Evolutionary conservation across 2,797 vertebrate genomes (phyloP), one percentile per base, ranked within the genome.

Genomic region (Taeniopygia guttata): DNA sequence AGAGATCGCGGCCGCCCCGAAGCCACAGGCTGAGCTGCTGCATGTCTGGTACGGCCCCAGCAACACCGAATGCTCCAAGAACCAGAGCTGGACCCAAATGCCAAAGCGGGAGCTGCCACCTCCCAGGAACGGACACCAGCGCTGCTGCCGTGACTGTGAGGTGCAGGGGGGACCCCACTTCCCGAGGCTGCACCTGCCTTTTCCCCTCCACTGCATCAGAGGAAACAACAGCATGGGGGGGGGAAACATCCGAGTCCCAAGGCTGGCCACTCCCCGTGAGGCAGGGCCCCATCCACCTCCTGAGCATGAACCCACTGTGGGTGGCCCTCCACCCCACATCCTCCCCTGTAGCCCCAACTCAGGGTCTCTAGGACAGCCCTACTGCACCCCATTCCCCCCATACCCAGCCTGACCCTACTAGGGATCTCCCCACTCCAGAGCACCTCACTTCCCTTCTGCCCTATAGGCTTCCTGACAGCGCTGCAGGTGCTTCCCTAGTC

Each of bases 201-300:
- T 30, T 21, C 14, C 32, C 48, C 42, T 36, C 23, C 4, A 4
- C 27, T 43, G 78, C 36, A 11, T 6, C 27, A 22, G 22, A 1
- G 2, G 42, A 62, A 59, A 23, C 58, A 49, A 10, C 13, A 2
- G 11, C 4, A 6, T 0, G 1, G 25, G 25, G 8, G 25, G 8
- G 22, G 38, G 14, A 4, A 48, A 27, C 16, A n/a, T 17, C 32
- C 9, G 14, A 25, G 30, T 15, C 7, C 13, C 1, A 7, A 59
- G 32, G 29, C 1, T 56, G 68, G 27, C 16, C 19, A 43, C 6
- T 43, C 27, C 6, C 54, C 5, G 1, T 7, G 55, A 68, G 46
- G 29, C 18, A 10, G 1, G 10, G 34, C 36, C 52, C 60, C 67
- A n/a, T 32, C 18, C 43, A 16, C 30, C 10, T 64, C 77, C 69